phyloP scores from a whole-genome alignment of 2,113 vertebrate species.

The Amblyopsis rosae region DNA sequence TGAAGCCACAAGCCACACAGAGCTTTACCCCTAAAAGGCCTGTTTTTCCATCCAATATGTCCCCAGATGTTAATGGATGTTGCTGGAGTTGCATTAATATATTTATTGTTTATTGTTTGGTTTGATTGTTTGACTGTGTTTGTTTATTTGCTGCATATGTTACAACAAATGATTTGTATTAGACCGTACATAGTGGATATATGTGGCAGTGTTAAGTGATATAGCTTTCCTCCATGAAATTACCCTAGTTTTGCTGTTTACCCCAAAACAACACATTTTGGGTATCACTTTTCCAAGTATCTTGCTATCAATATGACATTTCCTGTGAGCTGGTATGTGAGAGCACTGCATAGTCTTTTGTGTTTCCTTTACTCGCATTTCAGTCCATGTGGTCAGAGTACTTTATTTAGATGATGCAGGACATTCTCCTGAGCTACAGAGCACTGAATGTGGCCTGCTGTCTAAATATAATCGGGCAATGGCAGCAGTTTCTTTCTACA shows the following conservation, averaged over 20 bases:
- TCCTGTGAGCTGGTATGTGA: conserved; percentile 44
- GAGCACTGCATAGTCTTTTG: conserved; percentile 9
- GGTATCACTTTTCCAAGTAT: conserved; percentile 44
- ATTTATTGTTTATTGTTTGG: too few relatives aligned
- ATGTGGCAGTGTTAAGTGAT: background rate
- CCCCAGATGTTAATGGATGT: too few relatives aligned
- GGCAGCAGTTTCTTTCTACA: background rate
- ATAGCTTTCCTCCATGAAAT: conserved; percentile 23
- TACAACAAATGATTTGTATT: too few relatives aligned
- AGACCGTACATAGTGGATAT: too few relatives aligned
- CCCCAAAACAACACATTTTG: conserved; percentile 38
- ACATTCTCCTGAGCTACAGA: conserved; percentile 5
- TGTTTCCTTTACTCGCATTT: conserved; percentile 35
- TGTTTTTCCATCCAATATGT: too few relatives aligned
- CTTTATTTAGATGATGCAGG: conserved; percentile 40
- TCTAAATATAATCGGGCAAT: background rate
- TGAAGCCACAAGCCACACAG: too few relatives aligned
- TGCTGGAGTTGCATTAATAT: too few relatives aligned
- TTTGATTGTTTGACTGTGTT: too few relatives aligned
- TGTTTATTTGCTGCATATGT: too few relatives aligned
- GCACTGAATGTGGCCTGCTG: background rate
- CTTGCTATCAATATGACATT: conserved; percentile 46
- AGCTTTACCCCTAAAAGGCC: too few relatives aligned
- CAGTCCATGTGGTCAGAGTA: conserved; percentile 31
- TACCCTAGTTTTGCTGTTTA: conserved; percentile 18